Percentiles rank a stretch among this genome's conserved stretches.
These are phyloP conservation scores for Halcyon badia DNA, from an alignment of 2,797 vertebrate genomes.

Conservation along the genomic window DNA sequence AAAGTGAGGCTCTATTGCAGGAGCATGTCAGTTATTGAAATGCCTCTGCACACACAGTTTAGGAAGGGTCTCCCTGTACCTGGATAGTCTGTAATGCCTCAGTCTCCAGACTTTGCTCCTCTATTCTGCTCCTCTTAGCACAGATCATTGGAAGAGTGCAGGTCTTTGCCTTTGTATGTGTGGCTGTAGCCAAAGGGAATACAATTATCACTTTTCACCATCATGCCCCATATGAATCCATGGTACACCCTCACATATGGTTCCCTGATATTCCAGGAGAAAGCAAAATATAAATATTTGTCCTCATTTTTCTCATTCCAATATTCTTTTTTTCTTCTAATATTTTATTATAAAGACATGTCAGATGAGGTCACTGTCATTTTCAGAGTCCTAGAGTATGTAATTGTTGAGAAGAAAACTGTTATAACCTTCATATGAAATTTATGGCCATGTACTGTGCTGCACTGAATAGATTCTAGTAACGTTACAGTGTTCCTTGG, in stretches of 20 bases:
- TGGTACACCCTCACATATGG: neutral
- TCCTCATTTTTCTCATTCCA: neutral
- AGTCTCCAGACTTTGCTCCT: neutral
- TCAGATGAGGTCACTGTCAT: conserved; percentile 31
- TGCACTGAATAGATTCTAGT: neutral
- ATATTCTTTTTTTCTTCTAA: neutral
- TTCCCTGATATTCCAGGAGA: neutral
- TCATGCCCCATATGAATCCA: neutral
- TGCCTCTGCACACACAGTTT: neutral
- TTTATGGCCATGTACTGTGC: neutral
- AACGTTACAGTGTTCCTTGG: neutral
- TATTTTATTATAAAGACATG: neutral
- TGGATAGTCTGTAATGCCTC: neutral
- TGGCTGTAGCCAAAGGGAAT: neutral
- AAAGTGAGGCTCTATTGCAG: neutral
- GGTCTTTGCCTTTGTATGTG: neutral
- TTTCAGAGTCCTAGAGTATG: conserved; percentile 57
- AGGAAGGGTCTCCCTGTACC: neutral
- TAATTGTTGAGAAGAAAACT: conserved; percentile 69
- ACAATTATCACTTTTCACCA: neutral
- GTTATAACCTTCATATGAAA: conserved; percentile 33
- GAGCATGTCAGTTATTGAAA: neutral
- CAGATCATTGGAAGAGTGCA: neutral
- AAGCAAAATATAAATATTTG: neutral
- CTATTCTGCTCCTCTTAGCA: neutral